Evolutionary conservation across 92 coral and sea anemone genomes (phyloP).

Genomic region (Porites rus): DNA sequence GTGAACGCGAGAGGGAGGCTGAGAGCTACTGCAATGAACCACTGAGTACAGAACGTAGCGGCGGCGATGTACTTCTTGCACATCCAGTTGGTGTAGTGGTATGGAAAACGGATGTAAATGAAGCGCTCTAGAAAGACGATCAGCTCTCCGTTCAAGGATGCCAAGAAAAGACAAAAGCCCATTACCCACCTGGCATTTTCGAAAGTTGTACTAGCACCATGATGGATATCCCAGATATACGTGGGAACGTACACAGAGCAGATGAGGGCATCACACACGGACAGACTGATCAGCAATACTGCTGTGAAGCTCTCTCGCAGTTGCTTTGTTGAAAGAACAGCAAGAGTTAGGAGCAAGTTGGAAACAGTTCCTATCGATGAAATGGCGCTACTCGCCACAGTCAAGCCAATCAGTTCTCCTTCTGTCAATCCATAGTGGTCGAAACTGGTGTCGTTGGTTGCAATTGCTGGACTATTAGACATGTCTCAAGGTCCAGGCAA

Average conservation of each 20-base stretch:
- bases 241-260: conserved; percentile 17
- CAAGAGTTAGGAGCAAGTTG: conserved; percentile 6
- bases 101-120: conserved; percentile 10
- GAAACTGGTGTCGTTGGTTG: background rate
- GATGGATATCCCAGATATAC: conserved; percentile 24
- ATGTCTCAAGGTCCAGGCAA: background rate
- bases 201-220: background rate
- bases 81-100: conserved; percentile 17
- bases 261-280: conserved; percentile 6
- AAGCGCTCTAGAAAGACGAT: conserved; percentile 20
- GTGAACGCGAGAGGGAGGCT: background rate
- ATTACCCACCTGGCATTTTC: background rate
- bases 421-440: conserved; percentile 1
- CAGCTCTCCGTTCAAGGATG: conserved; percentile 10
- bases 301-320: conserved; percentile 21
- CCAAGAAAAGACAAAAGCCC: conserved; percentile 11
- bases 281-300: conserved; percentile 16
- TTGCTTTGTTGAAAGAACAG: conserved; percentile 8
- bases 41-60: background rate
- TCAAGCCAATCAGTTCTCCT: conserved; percentile 13
- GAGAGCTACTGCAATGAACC: background rate
- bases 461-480: background rate
- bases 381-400: background rate
- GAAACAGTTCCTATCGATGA: conserved; percentile 1
- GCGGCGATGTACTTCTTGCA: background rate